Conservation (phyloP, 35 echinoderm and acorn worm species). For the Nesometra sesokonis region DNA sequence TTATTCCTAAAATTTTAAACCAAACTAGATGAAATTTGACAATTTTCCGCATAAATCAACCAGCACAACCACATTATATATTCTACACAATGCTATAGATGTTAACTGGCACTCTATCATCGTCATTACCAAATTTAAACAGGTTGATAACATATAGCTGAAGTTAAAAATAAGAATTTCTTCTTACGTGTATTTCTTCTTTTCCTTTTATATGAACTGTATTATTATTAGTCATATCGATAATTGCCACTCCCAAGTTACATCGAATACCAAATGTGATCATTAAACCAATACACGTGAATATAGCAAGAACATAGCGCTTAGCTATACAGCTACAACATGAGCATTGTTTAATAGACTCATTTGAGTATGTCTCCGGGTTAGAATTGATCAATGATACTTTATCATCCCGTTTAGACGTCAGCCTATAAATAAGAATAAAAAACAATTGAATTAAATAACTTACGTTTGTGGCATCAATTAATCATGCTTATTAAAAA, state of each 20-base stretch:
- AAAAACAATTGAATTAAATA: too few relatives aligned
- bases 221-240: conserved; percentile 86
- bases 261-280: conserved; percentile 98
- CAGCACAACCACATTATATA: too few relatives aligned
- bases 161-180: neutral
- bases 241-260: conserved; percentile 92
- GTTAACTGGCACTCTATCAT: too few relatives aligned
- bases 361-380: neutral
- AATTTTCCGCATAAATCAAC: too few relatives aligned
- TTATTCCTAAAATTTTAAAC: too few relatives aligned
- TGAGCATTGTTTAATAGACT: neutral
- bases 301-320: conserved; percentile 71
- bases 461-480: too few relatives aligned
- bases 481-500: too few relatives aligned
- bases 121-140: neutral
- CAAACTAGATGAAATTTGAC: too few relatives aligned
- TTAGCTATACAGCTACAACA: conserved; percentile 51
- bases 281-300: conserved; percentile 77
- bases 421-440: neutral
- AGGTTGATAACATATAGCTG: neutral
- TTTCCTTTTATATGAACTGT: conserved; percentile 77
- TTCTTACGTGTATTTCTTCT: conserved; percentile 84
- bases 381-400: neutral
- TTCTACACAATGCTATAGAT: too few relatives aligned
- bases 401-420: neutral